Percentiles rank a stretch among this genome's conserved stretches.
Evolutionary conservation across 2,888 invertebrate species (phyloP).

Genomic region (Drosophila greeni): DNA sequence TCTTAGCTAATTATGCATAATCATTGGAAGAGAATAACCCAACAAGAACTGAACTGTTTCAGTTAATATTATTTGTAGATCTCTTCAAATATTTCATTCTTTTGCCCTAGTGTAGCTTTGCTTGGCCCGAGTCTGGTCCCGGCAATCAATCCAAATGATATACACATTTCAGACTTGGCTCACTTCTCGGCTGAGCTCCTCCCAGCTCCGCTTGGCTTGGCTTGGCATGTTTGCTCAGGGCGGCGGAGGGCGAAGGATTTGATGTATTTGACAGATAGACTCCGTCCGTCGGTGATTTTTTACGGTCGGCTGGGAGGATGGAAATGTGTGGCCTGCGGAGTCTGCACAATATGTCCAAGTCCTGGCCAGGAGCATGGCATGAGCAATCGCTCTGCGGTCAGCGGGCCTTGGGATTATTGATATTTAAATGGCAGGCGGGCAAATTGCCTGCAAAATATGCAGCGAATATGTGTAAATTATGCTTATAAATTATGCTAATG

Average conservation of each 20-base stretch:
- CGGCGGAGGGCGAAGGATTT: constrained; percentile 50
- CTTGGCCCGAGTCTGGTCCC: constrained; percentile 38
- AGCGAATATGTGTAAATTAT: constrained; percentile 27
- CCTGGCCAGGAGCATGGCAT: constrained; percentile 46
- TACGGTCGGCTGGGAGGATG: constrained; percentile 27
- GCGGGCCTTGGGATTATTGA: constrained; percentile 47
- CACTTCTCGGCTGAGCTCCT: constrained; percentile 35
- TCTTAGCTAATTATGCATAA: not conserved
- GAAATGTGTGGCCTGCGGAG: constrained; percentile 34
- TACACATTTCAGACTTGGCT: constrained; percentile 61
- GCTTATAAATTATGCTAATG: constrained; percentile 39
- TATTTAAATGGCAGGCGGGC: constrained; percentile 46
- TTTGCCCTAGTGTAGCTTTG: constrained; percentile 2
- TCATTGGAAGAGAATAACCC: not conserved
- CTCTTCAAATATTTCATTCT: too few species aligned
- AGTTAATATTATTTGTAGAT: not conserved
- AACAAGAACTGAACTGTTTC: not conserved
- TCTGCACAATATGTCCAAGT: constrained; percentile 64
- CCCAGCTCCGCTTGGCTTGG: constrained; percentile 34
- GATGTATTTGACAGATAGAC: constrained; percentile 71
- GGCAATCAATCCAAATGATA: constrained; percentile 73
- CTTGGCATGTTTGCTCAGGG: constrained; percentile 57
- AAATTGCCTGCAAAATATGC: constrained; percentile 32
- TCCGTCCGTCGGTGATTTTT: constrained; percentile 52
- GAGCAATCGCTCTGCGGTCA: constrained; percentile 36